A percentile compares a stretch with the other conserved stretches of the same genome.
phyloP scores from a whole-genome alignment of 2,797 vertebrate genomes.

The Crenuchus spilurus region DNA sequence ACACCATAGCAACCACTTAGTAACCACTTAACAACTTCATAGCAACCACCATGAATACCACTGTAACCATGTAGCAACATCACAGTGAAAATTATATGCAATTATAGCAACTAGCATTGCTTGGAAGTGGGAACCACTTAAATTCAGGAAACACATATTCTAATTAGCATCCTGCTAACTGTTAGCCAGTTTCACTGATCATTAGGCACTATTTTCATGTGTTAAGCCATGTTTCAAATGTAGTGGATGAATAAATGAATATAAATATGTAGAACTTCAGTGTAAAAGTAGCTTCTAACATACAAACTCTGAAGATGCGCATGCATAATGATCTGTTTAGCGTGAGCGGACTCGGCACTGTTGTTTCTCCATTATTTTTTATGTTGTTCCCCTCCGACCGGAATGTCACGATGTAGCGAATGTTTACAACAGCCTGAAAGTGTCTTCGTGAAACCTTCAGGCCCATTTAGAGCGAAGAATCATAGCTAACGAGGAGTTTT shows the following conservation, averaged over 20 bases:
- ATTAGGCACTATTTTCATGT: no score
- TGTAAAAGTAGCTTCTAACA: neutral
- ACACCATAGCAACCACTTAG: no score
- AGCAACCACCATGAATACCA: no score
- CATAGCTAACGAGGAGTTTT: constrained; percentile 27
- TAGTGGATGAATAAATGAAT: neutral
- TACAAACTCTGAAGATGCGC: neutral
- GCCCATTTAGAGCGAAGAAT: constrained; percentile 16
- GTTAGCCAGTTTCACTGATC: no score
- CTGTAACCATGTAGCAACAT: no score
- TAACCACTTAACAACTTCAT: no score
- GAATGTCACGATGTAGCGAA: neutral
- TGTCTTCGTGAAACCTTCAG: constrained; percentile 18
- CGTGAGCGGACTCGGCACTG: neutral
- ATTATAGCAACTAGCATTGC: no score
- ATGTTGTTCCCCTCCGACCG: neutral
- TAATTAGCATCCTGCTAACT: neutral
- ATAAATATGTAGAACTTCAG: neutral
- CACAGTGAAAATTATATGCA: no score
- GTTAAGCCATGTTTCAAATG: neutral
- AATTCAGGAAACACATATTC: no score
- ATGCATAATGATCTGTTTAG: neutral
- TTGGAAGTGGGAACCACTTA: no score
- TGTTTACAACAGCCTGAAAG: constrained; percentile 27
- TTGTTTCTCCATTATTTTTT: neutral